Base-by-base conservation (phyloP, 2,888 invertebrate species). In the Terebella lapidaria region DNA sequence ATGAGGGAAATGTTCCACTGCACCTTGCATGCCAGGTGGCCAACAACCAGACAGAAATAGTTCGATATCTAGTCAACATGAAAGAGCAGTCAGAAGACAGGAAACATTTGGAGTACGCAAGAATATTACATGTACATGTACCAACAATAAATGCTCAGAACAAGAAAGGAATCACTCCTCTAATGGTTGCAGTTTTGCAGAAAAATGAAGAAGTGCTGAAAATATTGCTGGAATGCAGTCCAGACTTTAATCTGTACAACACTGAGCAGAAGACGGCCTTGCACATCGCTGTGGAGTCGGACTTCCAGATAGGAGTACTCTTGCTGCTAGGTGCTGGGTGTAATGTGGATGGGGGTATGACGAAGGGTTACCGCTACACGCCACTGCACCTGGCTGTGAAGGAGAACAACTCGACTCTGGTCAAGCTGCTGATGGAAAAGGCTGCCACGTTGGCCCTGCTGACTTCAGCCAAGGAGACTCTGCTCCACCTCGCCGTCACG, bases 391-490 rank as follows among this genome's bases (percentile, higher is more conserved):
- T 49, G 24, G 49, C 49, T 22, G 22, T 49, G n/a, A 10, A 49
- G 18, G 22, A 49, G 5, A 49, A 49, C 5, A 49, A 49, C 49
- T 49, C n/a, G 49, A 49, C 49, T 5, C 49, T 49, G 49, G 49
- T 22, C 15, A 24, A 49, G 15, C 10, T 49, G 5, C 24, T 49
- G 5, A 5, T 49, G 5, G 49, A 49, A 5, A 20, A n/a, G 5
- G 10, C 5, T 22, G 49, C 49, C 49, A 24, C 10, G n/a, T 20
- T 49, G 5, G 5, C 5, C 24, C 5, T 49, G 10, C 49, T 49
- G 15, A 49, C 49, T 5, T 22, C 18, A 10, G 5, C 18, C 49
- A 10, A 49, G 18, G 18, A 49, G 49, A 49, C 5, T 22, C n/a
- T 22, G 5, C 10, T 49, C 5, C 49, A 49, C 24, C 49, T 49